Evolutionary conservation across 2,888 invertebrate genomes (phyloP).

Genomic region (Cantharis flavilabris): DNA sequence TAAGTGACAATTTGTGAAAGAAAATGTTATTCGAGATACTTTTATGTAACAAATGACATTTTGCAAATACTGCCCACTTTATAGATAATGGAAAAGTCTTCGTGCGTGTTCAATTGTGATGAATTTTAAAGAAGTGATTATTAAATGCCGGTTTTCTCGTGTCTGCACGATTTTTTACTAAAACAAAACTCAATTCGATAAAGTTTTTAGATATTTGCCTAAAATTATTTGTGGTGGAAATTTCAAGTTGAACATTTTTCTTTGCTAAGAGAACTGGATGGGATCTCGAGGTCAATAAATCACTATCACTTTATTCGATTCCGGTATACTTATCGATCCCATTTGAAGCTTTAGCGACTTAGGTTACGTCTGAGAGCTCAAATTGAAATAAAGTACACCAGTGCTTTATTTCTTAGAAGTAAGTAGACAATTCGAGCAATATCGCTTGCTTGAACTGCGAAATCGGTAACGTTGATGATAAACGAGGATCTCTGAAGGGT

Average conservation of each 20-base stretch:
- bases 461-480: not conserved
- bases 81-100: not conserved
- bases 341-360: not conserved
- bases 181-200: not conserved
- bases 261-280: not conserved
- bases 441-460: not conserved
- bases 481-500: not conserved
- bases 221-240: not conserved
- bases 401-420: not conserved
- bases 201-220: not conserved
- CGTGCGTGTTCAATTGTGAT: not conserved
- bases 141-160: not conserved
- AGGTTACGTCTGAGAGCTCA: not conserved
- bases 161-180: not conserved
- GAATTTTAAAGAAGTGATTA: not conserved
- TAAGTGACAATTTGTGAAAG: not conserved
- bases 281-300: not conserved
- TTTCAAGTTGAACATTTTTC: not conserved
- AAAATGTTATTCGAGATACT: not conserved
- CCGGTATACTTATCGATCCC: not conserved
- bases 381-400: not conserved
- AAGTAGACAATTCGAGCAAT: not conserved
- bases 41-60: not conserved
- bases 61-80: not conserved
- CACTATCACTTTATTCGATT: not conserved